A percentile compares a stretch with the other conserved stretches of the same genome.
Evolutionary conservation across 2,113 vertebrate genomes (phyloP).

Genomic region (Madoqua kirkii): DNA sequence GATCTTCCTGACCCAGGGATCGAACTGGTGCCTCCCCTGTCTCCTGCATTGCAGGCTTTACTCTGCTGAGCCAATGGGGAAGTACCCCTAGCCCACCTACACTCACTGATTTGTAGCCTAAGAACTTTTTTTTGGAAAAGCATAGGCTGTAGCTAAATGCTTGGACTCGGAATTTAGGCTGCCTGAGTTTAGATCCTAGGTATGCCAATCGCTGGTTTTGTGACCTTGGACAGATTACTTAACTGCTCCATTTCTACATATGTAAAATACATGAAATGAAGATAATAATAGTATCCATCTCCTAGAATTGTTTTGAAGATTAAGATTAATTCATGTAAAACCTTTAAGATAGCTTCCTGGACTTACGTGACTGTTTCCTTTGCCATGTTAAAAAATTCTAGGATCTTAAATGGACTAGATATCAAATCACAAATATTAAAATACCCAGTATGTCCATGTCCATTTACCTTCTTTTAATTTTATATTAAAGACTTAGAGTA

Average conservation of each 20-base stretch:
- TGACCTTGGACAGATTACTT: conserved; percentile 27
- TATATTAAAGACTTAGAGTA: not conserved
- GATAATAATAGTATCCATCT: not conserved
- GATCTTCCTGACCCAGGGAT: not conserved
- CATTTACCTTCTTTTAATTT: conserved; percentile 30
- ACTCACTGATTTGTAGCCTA: not conserved
- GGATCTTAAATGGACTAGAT: not conserved
- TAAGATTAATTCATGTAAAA: conserved; percentile 39
- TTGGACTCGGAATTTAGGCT: not conserved
- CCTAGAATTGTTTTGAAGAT: not conserved
- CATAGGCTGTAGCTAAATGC: not conserved
- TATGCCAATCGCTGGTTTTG: not conserved
- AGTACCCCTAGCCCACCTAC: not conserved
- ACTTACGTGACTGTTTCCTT: not conserved
- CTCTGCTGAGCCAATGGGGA: not conserved
- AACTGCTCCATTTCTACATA: not conserved
- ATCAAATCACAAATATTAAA: conserved; percentile 3
- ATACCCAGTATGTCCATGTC: not conserved
- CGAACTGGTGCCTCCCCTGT: not conserved
- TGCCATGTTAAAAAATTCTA: not conserved
- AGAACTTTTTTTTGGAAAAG: not conserved
- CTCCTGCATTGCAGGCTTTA: not conserved
- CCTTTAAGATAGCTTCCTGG: not conserved
- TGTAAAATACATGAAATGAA: conserved; percentile 21
- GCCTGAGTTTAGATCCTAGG: not conserved